These are phyloP conservation scores for Tarsius wallacei DNA, from an alignment of 2,797 vertebrate species.

Conservation along the genomic window DNA sequence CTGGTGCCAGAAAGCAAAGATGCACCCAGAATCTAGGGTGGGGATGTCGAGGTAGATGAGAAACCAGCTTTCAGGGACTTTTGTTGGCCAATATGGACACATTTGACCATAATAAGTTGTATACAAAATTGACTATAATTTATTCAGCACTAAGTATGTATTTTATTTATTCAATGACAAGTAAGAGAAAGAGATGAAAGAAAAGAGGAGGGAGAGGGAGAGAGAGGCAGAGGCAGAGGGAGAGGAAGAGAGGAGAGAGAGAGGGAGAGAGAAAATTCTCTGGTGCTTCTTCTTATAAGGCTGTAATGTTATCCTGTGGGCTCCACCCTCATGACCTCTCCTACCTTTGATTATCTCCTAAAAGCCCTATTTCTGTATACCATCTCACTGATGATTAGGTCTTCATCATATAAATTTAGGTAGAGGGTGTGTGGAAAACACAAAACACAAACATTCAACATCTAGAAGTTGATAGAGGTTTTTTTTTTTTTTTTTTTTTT, in stretches of 20 bases:
- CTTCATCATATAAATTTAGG: background rate
- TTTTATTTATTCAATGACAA: conserved; percentile 28
- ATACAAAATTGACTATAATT: background rate
- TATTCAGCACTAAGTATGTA: background rate
- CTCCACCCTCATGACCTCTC: background rate
- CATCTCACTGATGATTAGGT: background rate
- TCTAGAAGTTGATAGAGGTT: background rate
- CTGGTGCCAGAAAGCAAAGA: background rate
- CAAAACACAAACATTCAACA: background rate
- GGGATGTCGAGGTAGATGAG: background rate
- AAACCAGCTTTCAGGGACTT: background rate
- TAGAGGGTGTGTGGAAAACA: background rate
- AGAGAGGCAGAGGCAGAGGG: too few relatives aligned
- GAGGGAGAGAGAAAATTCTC: background rate
- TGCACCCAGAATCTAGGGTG: background rate
- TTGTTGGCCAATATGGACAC: background rate
- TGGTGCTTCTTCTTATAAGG: background rate
- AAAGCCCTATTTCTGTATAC: background rate
- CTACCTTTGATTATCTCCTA: background rate
- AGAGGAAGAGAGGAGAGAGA: background rate
- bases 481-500: background rate
- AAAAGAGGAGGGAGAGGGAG: background rate
- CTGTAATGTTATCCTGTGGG: background rate
- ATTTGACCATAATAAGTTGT: background rate
- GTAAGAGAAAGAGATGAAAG: background rate